These are phyloP conservation scores for Oithona nana DNA, from an alignment of 2,888 invertebrate species.

Conservation along the genomic window DNA sequence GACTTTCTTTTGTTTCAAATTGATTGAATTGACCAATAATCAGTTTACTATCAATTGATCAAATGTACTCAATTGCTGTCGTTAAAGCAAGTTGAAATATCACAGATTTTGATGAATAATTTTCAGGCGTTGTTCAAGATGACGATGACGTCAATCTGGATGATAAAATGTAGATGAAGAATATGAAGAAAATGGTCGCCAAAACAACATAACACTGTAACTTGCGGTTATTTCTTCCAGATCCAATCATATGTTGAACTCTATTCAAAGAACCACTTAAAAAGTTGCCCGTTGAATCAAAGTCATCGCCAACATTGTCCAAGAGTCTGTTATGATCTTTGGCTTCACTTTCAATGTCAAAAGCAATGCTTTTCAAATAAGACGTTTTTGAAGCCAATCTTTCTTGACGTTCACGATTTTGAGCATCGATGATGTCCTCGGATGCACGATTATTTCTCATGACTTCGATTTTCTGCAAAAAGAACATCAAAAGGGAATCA, in stretches of 20 bases:
- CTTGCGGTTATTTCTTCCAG: constrained; percentile 15
- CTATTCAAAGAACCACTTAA: constrained; percentile 16
- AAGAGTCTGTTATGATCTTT: constrained; percentile 19
- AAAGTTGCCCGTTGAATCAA: constrained; percentile 18
- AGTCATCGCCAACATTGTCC: constrained; percentile 18
- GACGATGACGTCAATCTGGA: neutral
- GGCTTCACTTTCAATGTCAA: constrained; percentile 19
- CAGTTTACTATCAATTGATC: too few relatives aligned
- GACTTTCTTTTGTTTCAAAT: too few relatives aligned
- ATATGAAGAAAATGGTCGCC: neutral
- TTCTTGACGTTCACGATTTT: constrained; percentile 6
- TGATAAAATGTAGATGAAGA: constrained; percentile 2
- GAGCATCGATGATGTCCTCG: constrained; percentile 11
- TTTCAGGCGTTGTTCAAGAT: too few relatives aligned
- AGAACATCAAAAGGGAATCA: neutral
- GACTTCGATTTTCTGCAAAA: neutral
- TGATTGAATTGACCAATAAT: too few relatives aligned
- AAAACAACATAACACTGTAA: constrained; percentile 12
- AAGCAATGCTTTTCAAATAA: constrained; percentile 17
- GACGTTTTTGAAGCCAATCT: constrained; percentile 10
- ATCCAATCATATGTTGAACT: constrained; percentile 14
- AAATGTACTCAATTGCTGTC: too few relatives aligned
- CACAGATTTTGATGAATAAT: too few relatives aligned
- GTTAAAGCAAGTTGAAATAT: too few relatives aligned
- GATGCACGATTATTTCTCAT: constrained; percentile 1